phyloP scores from a whole-genome alignment of 2,888 invertebrate genomes.

The Ophion ellenae region DNA sequence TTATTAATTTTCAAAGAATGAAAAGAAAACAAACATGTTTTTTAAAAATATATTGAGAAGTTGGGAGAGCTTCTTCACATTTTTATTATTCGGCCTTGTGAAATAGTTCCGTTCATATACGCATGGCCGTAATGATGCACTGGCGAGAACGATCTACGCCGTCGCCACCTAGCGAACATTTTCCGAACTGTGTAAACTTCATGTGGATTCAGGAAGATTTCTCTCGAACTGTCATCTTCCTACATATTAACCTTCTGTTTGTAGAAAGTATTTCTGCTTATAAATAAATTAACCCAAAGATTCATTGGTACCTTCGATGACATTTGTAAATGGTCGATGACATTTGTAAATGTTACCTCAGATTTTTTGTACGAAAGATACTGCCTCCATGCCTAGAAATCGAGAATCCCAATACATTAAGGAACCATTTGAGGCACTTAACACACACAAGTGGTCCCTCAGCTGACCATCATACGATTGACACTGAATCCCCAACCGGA shows the following conservation, averaged over 20 bases:
- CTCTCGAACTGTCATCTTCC: not conserved
- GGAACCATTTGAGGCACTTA: not conserved
- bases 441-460: not conserved
- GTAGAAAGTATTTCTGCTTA: not conserved
- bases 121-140: not conserved
- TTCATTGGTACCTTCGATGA: not conserved
- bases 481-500: not conserved
- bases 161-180: constrained; percentile 14
- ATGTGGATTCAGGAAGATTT: not conserved
- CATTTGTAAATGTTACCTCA: not conserved
- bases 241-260: not conserved
- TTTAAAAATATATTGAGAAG: not conserved
- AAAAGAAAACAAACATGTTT: not conserved
- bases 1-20: not conserved
- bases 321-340: not conserved
- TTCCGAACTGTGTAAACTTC: not conserved
- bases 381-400: not conserved
- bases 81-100: not conserved
- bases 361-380: not conserved
- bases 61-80: not conserved
- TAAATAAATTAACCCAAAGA: not conserved
- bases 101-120: not conserved
- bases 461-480: not conserved
- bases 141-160: not conserved
- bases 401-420: not conserved